Evolutionary conservation across 2,888 invertebrate species (phyloP).

Genomic region (Athalia rosae): DNA sequence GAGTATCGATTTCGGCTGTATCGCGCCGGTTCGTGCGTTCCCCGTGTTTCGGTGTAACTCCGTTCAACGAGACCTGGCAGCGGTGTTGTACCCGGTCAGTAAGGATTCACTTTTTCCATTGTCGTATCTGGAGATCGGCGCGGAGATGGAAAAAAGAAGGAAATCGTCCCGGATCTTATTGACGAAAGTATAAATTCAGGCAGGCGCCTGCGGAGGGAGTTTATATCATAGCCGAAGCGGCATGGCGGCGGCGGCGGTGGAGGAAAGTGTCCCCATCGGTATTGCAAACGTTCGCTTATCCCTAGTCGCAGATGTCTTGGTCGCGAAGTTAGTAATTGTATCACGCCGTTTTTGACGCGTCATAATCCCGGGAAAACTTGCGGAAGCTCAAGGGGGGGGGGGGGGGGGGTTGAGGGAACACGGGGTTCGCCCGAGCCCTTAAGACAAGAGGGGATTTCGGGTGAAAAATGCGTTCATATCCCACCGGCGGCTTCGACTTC

Average conservation of each 20-base stretch:
- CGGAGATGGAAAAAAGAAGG: not conserved
- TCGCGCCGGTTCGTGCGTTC: not conserved
- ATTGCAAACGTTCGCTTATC: constrained; percentile 33
- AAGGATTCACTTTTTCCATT: no score
- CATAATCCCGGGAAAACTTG: constrained; percentile 4
- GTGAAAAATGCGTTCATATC: constrained; percentile 40
- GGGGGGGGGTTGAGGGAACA: not conserved
- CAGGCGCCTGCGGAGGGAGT: not conserved
- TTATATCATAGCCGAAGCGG: not conserved
- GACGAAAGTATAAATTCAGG: constrained; percentile 30
- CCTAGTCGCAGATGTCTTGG: constrained; percentile 34
- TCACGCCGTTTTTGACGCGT: constrained; percentile 37
- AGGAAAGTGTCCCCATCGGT: constrained; percentile 16
- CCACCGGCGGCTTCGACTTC: constrained; percentile 7
- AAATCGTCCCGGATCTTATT: constrained; percentile 1
- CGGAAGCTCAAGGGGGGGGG: not conserved
- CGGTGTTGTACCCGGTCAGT: no score
- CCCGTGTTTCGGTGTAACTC: no score
- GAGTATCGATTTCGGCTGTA: constrained; percentile 26
- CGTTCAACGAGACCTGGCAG: no score
- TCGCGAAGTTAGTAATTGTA: constrained; percentile 31
- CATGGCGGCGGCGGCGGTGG: not conserved
- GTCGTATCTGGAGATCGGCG: no score
- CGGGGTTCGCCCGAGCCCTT: constrained; percentile 5
- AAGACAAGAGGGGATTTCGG: constrained; percentile 15